Evolutionary conservation across 2,888 invertebrate genomes (phyloP).

Genomic region (Steinernema hermaphroditum): DNA sequence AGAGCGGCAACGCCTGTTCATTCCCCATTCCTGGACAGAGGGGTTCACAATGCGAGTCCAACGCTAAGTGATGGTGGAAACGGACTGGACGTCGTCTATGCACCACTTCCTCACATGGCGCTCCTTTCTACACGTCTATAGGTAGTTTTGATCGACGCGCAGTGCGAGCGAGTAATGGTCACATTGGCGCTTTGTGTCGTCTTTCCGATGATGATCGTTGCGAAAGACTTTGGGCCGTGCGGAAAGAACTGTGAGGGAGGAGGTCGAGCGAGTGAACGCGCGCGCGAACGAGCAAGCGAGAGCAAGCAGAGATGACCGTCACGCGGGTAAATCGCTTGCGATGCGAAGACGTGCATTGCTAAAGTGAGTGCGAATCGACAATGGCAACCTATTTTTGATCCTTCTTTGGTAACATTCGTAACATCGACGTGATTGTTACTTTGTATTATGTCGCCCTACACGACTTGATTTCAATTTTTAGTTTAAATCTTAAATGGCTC

Average conservation of each 20-base stretch:
- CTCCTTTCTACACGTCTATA: neutral
- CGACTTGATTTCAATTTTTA: too few species aligned
- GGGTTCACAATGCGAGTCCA: neutral
- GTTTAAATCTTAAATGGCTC: too few species aligned
- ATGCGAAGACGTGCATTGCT: neutral
- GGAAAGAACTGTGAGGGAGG: conserved; percentile 16
- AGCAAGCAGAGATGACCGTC: conserved; percentile 25
- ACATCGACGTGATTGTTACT: too few species aligned
- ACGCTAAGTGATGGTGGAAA: neutral
- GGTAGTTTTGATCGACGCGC: conserved; percentile 7
- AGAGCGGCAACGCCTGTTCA: neutral
- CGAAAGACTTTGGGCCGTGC: conserved; percentile 15
- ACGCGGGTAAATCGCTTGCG: conserved; percentile 17
- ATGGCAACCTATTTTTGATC: neutral
- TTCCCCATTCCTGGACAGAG: conserved; percentile 7
- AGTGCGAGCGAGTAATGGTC: neutral
- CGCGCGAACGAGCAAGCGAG: conserved; percentile 22
- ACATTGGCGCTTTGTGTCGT: conserved; percentile 4
- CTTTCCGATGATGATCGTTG: neutral
- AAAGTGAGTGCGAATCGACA: neutral
- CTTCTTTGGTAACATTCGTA: too few species aligned
- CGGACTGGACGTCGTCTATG: neutral
- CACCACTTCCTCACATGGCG: neutral
- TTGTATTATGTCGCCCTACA: too few species aligned
- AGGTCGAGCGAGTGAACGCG: neutral